These are phyloP conservation scores for Excalfactoria chinensis DNA, from an alignment of 2,113 vertebrate genomes.

Conservation along the genomic window DNA sequence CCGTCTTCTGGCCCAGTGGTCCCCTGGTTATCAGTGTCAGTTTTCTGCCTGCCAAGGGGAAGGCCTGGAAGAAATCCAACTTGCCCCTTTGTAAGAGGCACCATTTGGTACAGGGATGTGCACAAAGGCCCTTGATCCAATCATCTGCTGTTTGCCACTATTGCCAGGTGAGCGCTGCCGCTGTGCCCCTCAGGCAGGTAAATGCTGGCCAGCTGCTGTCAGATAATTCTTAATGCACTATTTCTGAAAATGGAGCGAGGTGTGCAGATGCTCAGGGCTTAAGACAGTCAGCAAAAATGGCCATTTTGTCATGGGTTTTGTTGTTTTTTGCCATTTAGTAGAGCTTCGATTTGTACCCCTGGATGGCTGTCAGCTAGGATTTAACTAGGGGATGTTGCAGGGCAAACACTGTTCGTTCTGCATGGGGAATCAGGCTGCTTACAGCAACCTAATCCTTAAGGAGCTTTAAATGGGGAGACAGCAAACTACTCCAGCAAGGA, in stretches of 20 bases:
- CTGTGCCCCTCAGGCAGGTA: neutral
- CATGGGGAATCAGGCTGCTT: neutral
- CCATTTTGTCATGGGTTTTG: neutral
- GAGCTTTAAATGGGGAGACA: neutral
- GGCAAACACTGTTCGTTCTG: neutral
- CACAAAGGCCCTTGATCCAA: neutral
- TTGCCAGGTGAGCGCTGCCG: rapidly evolving
- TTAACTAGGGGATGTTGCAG: neutral
- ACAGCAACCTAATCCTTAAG: neutral
- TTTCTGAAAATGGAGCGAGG: neutral
- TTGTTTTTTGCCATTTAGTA: neutral
- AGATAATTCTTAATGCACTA: neutral
- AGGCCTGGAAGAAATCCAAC: neutral
- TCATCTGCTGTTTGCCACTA: neutral
- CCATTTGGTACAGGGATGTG: rapidly evolving
- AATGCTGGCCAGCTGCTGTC: neutral
- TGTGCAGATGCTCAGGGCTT: neutral
- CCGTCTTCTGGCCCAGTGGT: rapidly evolving
- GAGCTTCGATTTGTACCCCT: neutral
- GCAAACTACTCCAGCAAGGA: neutral
- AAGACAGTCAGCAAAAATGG: neutral
- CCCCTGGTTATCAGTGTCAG: neutral
- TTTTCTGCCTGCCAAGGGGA: neutral
- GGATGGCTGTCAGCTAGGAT: rapidly evolving
- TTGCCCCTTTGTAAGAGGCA: neutral